Base-by-base conservation (phyloP, 2,888 invertebrate genomes). In the Sarcophaga caerulescens region DNA sequence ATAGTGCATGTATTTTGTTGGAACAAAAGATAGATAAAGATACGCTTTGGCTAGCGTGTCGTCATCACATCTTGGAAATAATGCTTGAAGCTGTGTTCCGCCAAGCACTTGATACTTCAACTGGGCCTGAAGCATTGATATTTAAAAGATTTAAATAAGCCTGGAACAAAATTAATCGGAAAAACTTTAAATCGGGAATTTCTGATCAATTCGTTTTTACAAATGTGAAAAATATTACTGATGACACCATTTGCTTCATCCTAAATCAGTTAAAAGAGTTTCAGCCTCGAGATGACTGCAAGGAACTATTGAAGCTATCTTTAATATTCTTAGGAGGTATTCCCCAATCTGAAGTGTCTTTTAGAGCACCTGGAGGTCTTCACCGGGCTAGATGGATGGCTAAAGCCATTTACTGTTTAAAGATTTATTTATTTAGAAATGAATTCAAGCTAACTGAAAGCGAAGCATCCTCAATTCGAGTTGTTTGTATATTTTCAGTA, bases 111-210 rank as follows among this genome's bases (percentile, higher is more conserved):
- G 77, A 60, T 47, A 19, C 78, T 23, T 78, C 83, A 71, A 65
- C 47, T 52, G 57, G 65, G 14, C 68, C 71, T 68, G 47, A 84
- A 35, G 69, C 57, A n/a, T 47, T 69, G 44, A 66, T 84, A 71
- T 84, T 78, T 52, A 78, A 84, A 78, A 84, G 52, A 84, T 74
- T 83, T 63, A 59, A 59, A 44, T 52, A 57, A 60, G 23, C 59
- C 57, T 82, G 77, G 82, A 70, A 44, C 21, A 70, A 25, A 71
- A 77, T 77, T 62, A 63, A 62, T 23, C 62, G 25, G 47, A 75
- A 23, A 63, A 75, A 75, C 19, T 52, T 65, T 75, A 23, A 25
- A 75, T 52, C 63, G 2, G 47, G n/a, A 52, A 75, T 65, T 63
- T 65, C 63, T 63, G 47, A 74, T 45, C 14, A 45, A 62, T 74